Conservation (phyloP, 2,113 vertebrate genomes). For the Haplochromis burtoni region DNA sequence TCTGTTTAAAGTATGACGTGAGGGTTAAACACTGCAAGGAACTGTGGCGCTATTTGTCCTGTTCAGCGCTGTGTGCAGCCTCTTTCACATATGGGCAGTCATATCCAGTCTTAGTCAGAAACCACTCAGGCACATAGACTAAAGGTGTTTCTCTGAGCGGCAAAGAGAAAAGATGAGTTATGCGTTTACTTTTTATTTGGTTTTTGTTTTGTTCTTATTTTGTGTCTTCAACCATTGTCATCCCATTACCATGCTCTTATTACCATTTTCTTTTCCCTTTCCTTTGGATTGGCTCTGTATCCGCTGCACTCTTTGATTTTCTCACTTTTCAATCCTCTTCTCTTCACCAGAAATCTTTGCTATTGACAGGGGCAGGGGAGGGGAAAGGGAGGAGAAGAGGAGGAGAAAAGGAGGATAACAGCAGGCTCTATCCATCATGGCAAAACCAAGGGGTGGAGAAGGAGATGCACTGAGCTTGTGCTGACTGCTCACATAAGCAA, state of each 20-base stretch:
- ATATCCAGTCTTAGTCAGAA: background rate
- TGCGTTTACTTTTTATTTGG: background rate
- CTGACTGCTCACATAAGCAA: conserved; percentile 5
- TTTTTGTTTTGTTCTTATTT: background rate
- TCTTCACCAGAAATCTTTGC: background rate
- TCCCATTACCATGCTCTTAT: background rate
- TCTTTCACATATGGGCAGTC: background rate
- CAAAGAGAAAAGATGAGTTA: background rate
- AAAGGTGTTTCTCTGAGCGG: background rate
- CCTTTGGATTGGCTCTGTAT: background rate
- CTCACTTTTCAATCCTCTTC: background rate
- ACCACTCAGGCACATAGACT: background rate
- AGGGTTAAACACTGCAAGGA: background rate
- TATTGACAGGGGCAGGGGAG: background rate
- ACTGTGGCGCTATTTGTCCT: background rate
- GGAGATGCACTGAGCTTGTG: background rate
- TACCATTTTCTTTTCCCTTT: background rate
- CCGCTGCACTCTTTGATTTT: background rate
- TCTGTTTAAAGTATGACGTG: too few relatives aligned
- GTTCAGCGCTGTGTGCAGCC: background rate
- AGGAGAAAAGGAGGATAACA: conserved; percentile 24
- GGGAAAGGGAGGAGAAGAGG: background rate
- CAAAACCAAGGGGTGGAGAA: background rate
- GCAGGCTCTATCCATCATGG: conserved; percentile 14
- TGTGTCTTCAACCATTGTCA: background rate